Percentiles rank a stretch among this genome's conserved stretches.
phyloP scores from a whole-genome alignment of 2,797 vertebrate genomes.

The Melanotaenia nigrans region DNA sequence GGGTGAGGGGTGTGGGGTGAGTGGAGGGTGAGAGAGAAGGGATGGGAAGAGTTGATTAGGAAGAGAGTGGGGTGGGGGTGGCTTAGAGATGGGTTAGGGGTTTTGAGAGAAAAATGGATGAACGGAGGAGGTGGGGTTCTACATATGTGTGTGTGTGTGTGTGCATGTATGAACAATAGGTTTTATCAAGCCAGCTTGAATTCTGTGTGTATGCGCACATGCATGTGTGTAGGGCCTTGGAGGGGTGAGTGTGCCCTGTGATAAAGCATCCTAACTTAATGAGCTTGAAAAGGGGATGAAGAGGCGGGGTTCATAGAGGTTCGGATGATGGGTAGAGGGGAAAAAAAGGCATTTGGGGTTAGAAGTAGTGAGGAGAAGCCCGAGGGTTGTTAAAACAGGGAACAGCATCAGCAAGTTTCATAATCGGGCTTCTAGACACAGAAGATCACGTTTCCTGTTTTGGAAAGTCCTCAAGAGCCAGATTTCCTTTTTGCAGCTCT shows the following conservation, averaged over 20 bases:
- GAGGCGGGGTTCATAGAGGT: constrained; percentile 45
- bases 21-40: constrained; percentile 55
- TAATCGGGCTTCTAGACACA: constrained; percentile 42
- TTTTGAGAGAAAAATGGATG: constrained; percentile 57
- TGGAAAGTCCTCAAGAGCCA: constrained; percentile 58
- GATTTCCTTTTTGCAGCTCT: not conserved
- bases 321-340: constrained; percentile 42
- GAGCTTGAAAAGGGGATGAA: constrained; percentile 76
- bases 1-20: constrained; percentile 34
- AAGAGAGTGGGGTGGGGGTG: constrained; percentile 55
- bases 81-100: constrained; percentile 61
- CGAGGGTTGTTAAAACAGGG: constrained; percentile 56
- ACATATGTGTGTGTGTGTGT: constrained; percentile 32
- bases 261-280: constrained; percentile 85
- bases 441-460: constrained; percentile 36
- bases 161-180: constrained; percentile 73
- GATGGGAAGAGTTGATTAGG: constrained; percentile 77
- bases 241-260: constrained; percentile 79
- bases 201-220: constrained; percentile 38
- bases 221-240: constrained; percentile 64
- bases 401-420: constrained; percentile 56
- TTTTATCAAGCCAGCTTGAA: constrained; percentile 73
- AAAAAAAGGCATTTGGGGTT: constrained; percentile 45
- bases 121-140: constrained; percentile 24
- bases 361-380: constrained; percentile 66